Evolutionary conservation across 2,113 vertebrate genomes (phyloP).

Genomic region (Sander vitreus): DNA sequence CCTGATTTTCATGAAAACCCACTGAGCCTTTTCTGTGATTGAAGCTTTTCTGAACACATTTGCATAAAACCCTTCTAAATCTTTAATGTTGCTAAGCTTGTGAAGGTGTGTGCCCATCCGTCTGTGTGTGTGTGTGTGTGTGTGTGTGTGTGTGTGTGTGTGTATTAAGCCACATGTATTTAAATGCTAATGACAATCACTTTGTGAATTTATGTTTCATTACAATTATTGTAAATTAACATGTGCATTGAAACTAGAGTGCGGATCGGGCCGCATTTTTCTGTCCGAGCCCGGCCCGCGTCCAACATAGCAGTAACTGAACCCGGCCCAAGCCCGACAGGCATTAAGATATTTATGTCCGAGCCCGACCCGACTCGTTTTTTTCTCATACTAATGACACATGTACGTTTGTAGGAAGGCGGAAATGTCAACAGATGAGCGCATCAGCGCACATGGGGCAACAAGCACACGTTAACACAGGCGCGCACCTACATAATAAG

Average conservation of each 20-base stretch:
- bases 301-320: no score
- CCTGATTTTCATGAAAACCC: slow-evolving; percentile 45
- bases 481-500: no score
- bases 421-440: no score
- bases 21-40: slow-evolving; percentile 41
- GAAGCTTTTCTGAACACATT: slow-evolving; percentile 49
- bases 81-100: slow-evolving; percentile 45
- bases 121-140: background rate
- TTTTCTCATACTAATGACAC: no score
- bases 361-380: no score
- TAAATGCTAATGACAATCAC: slow-evolving; percentile 7
- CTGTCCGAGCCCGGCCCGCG: no score
- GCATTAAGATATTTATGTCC: no score
- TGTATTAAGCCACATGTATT: slow-evolving; percentile 1
- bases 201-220: slow-evolving; percentile 1
- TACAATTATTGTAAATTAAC: background rate
- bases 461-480: no score
- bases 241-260: background rate
- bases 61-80: slow-evolving; percentile 60
- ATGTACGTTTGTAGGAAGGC: no score
- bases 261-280: no score
- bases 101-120: background rate
- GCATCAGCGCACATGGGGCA: no score
- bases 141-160: background rate
- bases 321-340: no score